Conservation (phyloP, 1,140 invertebrate species). For the Anastrepha obliqua region DNA sequence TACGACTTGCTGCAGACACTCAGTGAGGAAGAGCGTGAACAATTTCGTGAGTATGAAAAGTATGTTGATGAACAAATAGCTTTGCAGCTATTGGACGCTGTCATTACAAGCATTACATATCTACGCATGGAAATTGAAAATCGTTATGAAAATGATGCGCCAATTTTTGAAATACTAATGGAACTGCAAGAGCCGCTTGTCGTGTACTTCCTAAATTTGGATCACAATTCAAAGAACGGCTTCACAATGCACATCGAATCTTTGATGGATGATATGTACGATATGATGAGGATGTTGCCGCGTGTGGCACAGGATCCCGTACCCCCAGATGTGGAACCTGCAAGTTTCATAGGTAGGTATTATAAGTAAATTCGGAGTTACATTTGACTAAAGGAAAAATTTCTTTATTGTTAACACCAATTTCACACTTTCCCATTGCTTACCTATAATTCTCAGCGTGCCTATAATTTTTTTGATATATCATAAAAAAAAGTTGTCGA, state of each 20-base stretch:
- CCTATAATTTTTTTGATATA: too few species aligned
- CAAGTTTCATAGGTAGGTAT: slow-evolving; percentile 58
- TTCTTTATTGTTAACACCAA: neutral
- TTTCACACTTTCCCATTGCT: too few species aligned
- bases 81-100: slow-evolving; percentile 77
- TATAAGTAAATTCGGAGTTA: neutral
- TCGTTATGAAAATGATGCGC: slow-evolving; percentile 66
- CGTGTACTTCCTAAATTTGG: slow-evolving; percentile 79
- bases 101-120: slow-evolving; percentile 70
- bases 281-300: slow-evolving; percentile 73
- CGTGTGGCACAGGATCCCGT: slow-evolving; percentile 64
- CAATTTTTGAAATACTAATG: slow-evolving; percentile 80
- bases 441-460: too few species aligned
- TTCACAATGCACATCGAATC: slow-evolving; percentile 79
- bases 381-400: neutral
- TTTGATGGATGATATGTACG: slow-evolving; percentile 79
- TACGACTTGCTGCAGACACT: slow-evolving; percentile 64
- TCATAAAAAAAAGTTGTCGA: too few species aligned
- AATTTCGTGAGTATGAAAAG: slow-evolving; percentile 77
- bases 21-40: slow-evolving; percentile 58
- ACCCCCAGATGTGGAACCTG: slow-evolving; percentile 33
- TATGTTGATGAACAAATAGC: slow-evolving; percentile 81
- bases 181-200: slow-evolving; percentile 80
- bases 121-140: slow-evolving; percentile 74
- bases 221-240: slow-evolving; percentile 77